These are phyloP conservation scores for Diplolepis rosae DNA, from an alignment of 2,888 invertebrate species.

Conservation along the genomic window DNA sequence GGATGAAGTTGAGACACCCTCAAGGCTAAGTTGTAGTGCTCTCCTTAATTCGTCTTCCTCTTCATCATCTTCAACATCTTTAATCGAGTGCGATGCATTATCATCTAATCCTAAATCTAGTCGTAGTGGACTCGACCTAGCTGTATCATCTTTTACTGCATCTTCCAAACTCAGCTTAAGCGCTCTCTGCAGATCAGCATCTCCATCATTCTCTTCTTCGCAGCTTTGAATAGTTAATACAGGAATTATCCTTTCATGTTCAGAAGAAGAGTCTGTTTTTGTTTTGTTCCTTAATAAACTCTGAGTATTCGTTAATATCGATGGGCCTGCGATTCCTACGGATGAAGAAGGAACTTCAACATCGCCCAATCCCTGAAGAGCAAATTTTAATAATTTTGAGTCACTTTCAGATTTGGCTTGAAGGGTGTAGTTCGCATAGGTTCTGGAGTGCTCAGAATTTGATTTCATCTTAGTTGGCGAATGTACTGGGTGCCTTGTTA, in stretches of 20 bases:
- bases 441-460: neutral
- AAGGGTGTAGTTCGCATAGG: neutral
- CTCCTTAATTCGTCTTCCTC: conserved; percentile 74
- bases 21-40: conserved; percentile 75
- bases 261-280: neutral
- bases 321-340: neutral
- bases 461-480: conserved; percentile 46
- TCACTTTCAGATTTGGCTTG: conserved; percentile 54
- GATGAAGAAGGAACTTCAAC: conserved; percentile 55
- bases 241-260: conserved; percentile 65
- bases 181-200: conserved; percentile 75
- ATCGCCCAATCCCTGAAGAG: conserved; percentile 52
- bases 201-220: conserved; percentile 66
- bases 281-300: neutral
- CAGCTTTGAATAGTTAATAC: conserved; percentile 55
- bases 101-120: conserved; percentile 36
- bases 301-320: neutral
- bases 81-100: conserved; percentile 35
- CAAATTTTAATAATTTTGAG: conserved; percentile 56
- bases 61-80: conserved; percentile 56
- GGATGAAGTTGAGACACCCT: conserved; percentile 68
- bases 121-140: conserved; percentile 17
- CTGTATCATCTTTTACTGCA: conserved; percentile 59
- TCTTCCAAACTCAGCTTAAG: conserved; percentile 75
- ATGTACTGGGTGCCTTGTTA: conserved; percentile 68